These are phyloP conservation scores for Agrypnia vestita DNA, from an alignment of 1,140 invertebrate genomes.

Conservation along the genomic window DNA sequence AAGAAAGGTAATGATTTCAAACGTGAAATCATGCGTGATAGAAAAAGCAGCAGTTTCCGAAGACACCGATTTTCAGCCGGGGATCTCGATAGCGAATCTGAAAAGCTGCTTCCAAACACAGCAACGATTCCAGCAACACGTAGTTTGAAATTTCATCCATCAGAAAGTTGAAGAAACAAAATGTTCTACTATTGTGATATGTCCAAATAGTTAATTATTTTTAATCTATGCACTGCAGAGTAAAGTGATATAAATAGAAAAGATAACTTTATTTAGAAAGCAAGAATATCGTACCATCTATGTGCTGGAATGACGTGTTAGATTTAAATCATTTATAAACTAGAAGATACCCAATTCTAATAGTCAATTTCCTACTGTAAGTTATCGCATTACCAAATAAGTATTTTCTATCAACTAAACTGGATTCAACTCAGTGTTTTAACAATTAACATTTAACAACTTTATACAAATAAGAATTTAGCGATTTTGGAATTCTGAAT, in stretches of 20 bases:
- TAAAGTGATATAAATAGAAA: neutral
- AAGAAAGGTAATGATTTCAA: constrained; percentile 59
- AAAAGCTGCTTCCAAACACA: constrained; percentile 66
- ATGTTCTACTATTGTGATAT: constrained; percentile 30
- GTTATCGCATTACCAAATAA: too few species aligned
- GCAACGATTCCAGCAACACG: constrained; percentile 68
- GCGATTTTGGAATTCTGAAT: too few species aligned
- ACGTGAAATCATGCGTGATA: constrained; percentile 64
- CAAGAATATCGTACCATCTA: neutral
- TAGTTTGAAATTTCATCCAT: constrained; percentile 67
- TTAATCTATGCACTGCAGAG: neutral
- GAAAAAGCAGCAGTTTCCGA: constrained; percentile 64
- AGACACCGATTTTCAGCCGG: constrained; percentile 70
- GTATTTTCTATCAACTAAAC: too few species aligned
- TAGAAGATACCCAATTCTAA: constrained; percentile 8
- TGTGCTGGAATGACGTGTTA: neutral
- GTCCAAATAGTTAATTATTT: constrained; percentile 19
- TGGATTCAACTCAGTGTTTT: too few species aligned
- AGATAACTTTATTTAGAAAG: neutral
- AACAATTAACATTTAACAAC: too few species aligned
- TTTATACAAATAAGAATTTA: too few species aligned
- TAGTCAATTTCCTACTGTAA: constrained; percentile 18
- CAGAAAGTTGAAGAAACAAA: constrained; percentile 54
- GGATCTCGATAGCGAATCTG: constrained; percentile 68
- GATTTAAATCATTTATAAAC: neutral